phyloP scores from a whole-genome alignment of 35 echinoderm and acorn worm genomes.

The Anneissia japonica region DNA sequence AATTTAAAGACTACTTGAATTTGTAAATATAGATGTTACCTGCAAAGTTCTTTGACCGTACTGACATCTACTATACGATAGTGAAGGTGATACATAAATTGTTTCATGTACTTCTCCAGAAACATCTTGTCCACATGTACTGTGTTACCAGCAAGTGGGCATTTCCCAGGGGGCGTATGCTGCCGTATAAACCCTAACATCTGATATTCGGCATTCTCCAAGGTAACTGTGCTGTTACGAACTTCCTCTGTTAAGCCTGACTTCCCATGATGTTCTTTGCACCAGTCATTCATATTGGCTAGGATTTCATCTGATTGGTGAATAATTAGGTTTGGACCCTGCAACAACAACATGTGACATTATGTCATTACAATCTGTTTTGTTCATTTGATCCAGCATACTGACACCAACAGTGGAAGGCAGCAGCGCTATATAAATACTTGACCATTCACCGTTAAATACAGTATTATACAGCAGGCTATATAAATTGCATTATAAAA shows the following conservation, averaged over 20 bases:
- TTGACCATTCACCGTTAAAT: too few species aligned
- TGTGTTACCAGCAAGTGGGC: conserved; percentile 84
- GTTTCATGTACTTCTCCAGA: conserved; percentile 93
- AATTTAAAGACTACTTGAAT: too few species aligned
- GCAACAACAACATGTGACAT: too few species aligned
- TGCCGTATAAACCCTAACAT: conserved; percentile 84
- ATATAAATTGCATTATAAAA: too few species aligned
- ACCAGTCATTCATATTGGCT: conserved; percentile 87
- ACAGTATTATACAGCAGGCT: too few species aligned
- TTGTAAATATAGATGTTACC: too few species aligned
- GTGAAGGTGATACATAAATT: conserved; percentile 79
- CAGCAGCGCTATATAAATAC: too few species aligned
- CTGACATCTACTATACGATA: conserved; percentile 96
- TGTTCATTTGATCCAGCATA: too few species aligned
- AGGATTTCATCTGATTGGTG: conserved; percentile 80
- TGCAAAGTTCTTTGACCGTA: conserved; percentile 95
- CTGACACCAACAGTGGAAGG: too few species aligned
- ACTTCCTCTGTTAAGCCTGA: conserved; percentile 84
- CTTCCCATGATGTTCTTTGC: conserved; percentile 66
- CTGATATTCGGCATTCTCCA: conserved; percentile 87
- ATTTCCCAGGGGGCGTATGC: conserved; percentile 61
- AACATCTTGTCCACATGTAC: conserved; percentile 84
- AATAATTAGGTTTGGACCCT: conserved; percentile 94
- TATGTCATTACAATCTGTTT: too few species aligned
- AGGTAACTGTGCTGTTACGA: conserved; percentile 49